Percentiles rank a stretch among this genome's conserved stretches.
phyloP scores from a whole-genome alignment of 1,140 invertebrate species.

The Zaprionus taronus region DNA sequence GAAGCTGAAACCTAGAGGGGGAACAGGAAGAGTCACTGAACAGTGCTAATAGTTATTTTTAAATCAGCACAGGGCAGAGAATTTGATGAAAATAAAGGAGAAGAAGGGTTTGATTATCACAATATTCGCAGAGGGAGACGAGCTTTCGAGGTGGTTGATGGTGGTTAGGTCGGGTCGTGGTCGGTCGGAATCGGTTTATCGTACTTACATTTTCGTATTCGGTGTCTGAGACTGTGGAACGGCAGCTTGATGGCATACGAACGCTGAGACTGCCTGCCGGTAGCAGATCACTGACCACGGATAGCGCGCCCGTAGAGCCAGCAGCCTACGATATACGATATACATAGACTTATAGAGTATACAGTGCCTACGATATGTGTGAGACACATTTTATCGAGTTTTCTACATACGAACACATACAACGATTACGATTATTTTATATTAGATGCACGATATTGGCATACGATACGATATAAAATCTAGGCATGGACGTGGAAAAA shows the following conservation, averaged over 20 bases:
- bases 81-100: too few species aligned
- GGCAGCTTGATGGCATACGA: slow-evolving; percentile 87
- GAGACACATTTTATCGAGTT: not conserved
- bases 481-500: slow-evolving; percentile 14
- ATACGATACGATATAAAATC: slow-evolving; percentile 13
- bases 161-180: slow-evolving; percentile 1
- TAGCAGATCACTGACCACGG: slow-evolving; percentile 81
- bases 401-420: slow-evolving; percentile 50
- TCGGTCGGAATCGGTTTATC: slow-evolving; percentile 18
- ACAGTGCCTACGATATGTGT: not conserved
- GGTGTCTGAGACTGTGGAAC: slow-evolving; percentile 96
- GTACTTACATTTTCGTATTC: slow-evolving; percentile 94
- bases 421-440: slow-evolving; percentile 48
- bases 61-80: too few species aligned
- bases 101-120: not conserved
- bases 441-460: slow-evolving; percentile 22
- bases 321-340: slow-evolving; percentile 86
- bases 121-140: not conserved
- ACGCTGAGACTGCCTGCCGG: slow-evolving; percentile 70
- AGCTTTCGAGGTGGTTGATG: not conserved
- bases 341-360: slow-evolving; percentile 14
- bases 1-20: not conserved
- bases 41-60: not conserved
- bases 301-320: slow-evolving; percentile 86
- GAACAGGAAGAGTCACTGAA: not conserved